Conservation (phyloP, 2,888 invertebrate species). For the Cordilura impudica region DNA sequence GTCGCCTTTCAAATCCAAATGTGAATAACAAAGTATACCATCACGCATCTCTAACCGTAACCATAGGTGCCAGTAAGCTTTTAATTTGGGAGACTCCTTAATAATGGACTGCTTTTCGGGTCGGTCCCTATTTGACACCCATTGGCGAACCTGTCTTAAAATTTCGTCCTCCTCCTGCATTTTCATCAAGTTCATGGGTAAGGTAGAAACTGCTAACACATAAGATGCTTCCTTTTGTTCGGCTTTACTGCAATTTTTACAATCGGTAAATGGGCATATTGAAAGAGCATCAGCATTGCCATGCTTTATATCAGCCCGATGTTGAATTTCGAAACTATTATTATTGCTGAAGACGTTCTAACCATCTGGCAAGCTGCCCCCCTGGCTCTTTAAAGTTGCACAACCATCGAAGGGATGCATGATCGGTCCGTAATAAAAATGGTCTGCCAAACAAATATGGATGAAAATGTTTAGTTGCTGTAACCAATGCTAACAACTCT, state of each 20-base stretch:
- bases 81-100: too few species aligned
- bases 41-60: too few species aligned
- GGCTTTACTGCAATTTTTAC: neutral
- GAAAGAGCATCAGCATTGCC: conserved; percentile 13
- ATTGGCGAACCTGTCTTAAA: too few species aligned
- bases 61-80: too few species aligned
- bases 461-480: conserved; percentile 66
- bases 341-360: conserved; percentile 65
- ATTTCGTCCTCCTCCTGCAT: too few species aligned
- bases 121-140: too few species aligned
- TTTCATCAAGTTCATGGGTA: too few species aligned
- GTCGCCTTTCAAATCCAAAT: too few species aligned
- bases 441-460: conserved; percentile 68
- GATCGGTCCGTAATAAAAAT: conserved; percentile 69
- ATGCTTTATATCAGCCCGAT: conserved; percentile 1
- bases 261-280: neutral
- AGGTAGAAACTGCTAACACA: too few species aligned
- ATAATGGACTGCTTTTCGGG: too few species aligned
- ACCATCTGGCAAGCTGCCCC: conserved; percentile 67
- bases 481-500: conserved; percentile 65
- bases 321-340: conserved; percentile 22
- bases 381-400: conserved; percentile 69
- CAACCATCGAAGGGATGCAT: conserved; percentile 70
- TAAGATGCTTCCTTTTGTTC: too few species aligned
- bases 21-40: too few species aligned